Percentiles rank a stretch among this genome's conserved stretches.
Evolutionary conservation across 2,888 invertebrate genomes (phyloP).

Genomic region (Eupsilia transversa): DNA sequence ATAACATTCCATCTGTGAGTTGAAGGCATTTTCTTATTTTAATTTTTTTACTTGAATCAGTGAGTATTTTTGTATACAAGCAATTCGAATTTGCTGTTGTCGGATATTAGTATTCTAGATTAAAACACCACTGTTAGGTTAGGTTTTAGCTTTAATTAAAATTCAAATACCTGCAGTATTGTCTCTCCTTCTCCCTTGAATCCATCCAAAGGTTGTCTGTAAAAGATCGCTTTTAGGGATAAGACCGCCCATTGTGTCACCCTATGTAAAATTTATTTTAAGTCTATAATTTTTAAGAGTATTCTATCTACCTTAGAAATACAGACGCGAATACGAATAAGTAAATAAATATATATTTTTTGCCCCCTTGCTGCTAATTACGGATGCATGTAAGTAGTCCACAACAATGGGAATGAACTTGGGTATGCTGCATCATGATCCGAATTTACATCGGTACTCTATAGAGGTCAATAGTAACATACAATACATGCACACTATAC

Average conservation of each 20-base stretch:
- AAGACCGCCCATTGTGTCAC: too few species aligned
- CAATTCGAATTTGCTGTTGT: neutral
- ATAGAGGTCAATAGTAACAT: neutral
- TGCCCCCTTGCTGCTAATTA: conserved; percentile 21
- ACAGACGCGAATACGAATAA: neutral
- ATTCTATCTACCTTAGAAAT: too few species aligned
- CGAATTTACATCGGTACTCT: neutral
- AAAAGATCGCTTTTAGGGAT: too few species aligned
- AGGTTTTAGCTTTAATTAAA: too few species aligned
- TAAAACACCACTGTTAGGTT: neutral
- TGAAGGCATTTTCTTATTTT: neutral
- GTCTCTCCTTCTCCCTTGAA: too few species aligned
- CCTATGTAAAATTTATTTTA: too few species aligned
- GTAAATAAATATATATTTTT: neutral
- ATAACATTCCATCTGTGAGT: neutral
- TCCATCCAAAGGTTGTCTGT: too few species aligned
- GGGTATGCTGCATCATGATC: neutral
- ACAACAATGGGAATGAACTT: neutral
- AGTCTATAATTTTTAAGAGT: too few species aligned
- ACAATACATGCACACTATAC: too few species aligned
- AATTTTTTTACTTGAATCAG: neutral
- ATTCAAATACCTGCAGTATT: too few species aligned
- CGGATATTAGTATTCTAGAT: neutral
- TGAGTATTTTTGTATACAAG: neutral
- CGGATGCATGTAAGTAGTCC: conserved; percentile 26